A percentile compares a stretch with the other conserved stretches of the same genome.
Conservation (phyloP, 1,140 invertebrate genomes). For the Camponotus pennsylvanicus region DNA sequence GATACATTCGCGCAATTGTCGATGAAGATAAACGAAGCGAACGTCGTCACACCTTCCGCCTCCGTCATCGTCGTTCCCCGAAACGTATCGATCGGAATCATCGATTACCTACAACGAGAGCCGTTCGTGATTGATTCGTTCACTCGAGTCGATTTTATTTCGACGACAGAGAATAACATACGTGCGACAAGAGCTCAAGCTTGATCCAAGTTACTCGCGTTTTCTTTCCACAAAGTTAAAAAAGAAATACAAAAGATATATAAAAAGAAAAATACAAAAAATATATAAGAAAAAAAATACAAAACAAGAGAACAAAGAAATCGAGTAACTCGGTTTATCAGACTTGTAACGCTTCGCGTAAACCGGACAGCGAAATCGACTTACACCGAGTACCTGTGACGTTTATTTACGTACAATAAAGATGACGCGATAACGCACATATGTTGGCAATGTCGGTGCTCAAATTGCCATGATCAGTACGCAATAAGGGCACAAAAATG, state of each 20-base stretch:
- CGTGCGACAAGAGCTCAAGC: no score
- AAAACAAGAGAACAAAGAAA: not conserved
- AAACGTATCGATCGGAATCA: not conserved
- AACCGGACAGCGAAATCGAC: not conserved
- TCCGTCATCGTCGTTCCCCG: not conserved
- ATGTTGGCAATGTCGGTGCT: not conserved
- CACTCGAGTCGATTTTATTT: not conserved
- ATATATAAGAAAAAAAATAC: no score
- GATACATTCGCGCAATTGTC: conserved; percentile 6
- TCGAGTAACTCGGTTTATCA: conserved; percentile 4
- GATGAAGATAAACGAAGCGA: not conserved
- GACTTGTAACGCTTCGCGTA: not conserved
- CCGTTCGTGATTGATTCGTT: not conserved
- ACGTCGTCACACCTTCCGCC: not conserved
- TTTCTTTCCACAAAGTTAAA: not conserved
- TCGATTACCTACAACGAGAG: not conserved
- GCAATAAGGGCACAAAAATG: not conserved
- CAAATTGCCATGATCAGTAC: not conserved
- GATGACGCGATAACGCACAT: conserved; percentile 1
- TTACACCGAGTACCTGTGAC: not conserved
- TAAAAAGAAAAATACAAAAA: not conserved
- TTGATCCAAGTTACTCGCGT: not conserved
- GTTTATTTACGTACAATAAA: conserved; percentile 48
- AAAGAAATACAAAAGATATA: no score
- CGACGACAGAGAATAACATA: no score